Evolutionary conservation across 1,140 invertebrate genomes (phyloP), one percentile per base, ranked within the genome.

Genomic region (Zaprionus ghesquierei): DNA sequence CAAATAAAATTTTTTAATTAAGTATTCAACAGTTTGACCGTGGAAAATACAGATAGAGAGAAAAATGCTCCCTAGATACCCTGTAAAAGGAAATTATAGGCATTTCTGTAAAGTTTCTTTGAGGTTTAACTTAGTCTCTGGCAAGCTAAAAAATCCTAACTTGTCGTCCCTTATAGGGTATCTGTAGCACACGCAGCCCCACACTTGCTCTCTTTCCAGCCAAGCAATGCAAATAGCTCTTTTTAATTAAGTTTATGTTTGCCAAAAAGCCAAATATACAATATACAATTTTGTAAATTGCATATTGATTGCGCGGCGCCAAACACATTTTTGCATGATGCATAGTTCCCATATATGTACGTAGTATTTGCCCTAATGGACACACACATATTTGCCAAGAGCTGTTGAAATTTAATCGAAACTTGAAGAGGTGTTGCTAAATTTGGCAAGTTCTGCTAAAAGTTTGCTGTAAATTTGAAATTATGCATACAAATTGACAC

Each of bases 1-100:
- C 25, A 70, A 77, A 86, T 69, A 33, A 31, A 75, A 56, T 27
- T 27, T 70, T 62, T 73, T 65, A 81, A 85, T 86, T 85, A 77
- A 68, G 65, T 69, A 77, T 81, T 68, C 49, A 77, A 77, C 50
- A 46, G 51, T 69, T 73, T 73, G 59, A 13, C 9, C 15, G 20
- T 29, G 46, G 8, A 27, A 60, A 46, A 25, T 59, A 31, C n/a
- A 33, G 2, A 3, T 6, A 15, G n/a, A n/a, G 31, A 12, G 20
- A 41, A 38, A 38, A 4, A 27, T 12, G 46, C 22, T 15, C 9
- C 3, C 5, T 10, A 41, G 50, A 66, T 46, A 29, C 38, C 29
- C 49, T 65, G 31, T 59, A 49, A 50, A 58, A 29, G 51, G 27
- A 18, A 53, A 20, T 9, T 2, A 18, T 20, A 15, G n/a, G 31